Base-by-base conservation (phyloP, 2,888 invertebrate genomes). In the Cistogaster globosa region DNA sequence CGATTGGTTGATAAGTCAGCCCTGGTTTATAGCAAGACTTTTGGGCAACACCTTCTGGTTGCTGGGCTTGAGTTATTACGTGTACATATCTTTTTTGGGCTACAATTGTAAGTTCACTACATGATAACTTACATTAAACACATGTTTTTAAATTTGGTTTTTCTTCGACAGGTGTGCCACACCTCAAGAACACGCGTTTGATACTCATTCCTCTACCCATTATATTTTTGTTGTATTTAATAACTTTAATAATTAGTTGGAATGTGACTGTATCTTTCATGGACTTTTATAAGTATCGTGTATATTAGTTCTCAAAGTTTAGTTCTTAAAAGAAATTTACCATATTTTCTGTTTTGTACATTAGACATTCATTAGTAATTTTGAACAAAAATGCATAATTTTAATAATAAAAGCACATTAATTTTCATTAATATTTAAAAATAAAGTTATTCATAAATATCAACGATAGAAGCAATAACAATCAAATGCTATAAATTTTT, bases 21-120 rank as follows among this genome's bases (percentile, higher is more conserved):
- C 95, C 57, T 95, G 96, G 91, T 97, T 97, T 90, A 92, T 98
- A 32, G 96, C 98, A 0, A 94, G 96, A 86, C 93, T 99, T 62
- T 93, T 99, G 87, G 98, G 98, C 67, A 99, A 99, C 93, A 95
- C 97, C 0, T 95, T 99, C 89, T 99, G 99, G 98, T 93, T 99
- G 77, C 94, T 98, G 48, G 97, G 98, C 7, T 93, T 97, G 84
- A 94, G 96, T 82, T 99, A 99, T 93, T 99, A 99, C 91, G 94
- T 98, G 86, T 99, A 99, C 92, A 98, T 99, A 89, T 98, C 99
- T 48, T 99, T 99, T 93, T 94, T 99, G 82, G 99, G 99, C 88
- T 99, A 99, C 91, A 98, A 97, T 92, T 97, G 97, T 97, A 91
- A 95, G 96, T 95, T 74, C 32, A 14, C 8, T 53, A 18, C 16